Conservation (phyloP, 2,888 invertebrate genomes). For the Trissolcus japonicus region DNA sequence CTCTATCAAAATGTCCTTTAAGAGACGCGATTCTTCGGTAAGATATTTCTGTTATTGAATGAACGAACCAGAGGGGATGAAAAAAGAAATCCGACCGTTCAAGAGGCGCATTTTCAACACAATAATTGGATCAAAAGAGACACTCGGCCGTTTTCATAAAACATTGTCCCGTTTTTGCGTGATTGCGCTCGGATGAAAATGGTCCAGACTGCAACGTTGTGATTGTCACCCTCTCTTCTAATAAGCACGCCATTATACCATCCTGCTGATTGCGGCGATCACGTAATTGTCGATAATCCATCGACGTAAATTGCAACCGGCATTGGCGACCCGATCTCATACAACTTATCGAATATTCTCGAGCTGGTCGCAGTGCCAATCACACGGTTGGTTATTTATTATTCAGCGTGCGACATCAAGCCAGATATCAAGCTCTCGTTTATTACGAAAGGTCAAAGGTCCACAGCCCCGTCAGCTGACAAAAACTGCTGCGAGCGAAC, state of each 20-base stretch:
- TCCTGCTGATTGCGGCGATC: no score
- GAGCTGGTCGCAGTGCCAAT: background rate
- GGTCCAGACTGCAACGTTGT: background rate
- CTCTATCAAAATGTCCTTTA: constrained; percentile 58
- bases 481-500: constrained; percentile 47
- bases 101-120: no score
- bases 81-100: no score
- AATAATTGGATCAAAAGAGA: no score
- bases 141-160: no score
- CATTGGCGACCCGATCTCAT: background rate
- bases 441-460: constrained; percentile 40
- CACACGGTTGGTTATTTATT: constrained; percentile 28
- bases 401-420: constrained; percentile 11
- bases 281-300: background rate
- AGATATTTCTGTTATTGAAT: constrained; percentile 54
- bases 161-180: background rate
- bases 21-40: constrained; percentile 53
- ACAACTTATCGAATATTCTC: constrained; percentile 21
- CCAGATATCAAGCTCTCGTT: constrained; percentile 23
- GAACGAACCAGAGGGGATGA: background rate
- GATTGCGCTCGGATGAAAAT: background rate
- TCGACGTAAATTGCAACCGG: background rate
- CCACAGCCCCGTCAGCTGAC: constrained; percentile 45
- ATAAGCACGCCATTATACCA: background rate
- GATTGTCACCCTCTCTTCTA: background rate